These are phyloP conservation scores for Bovichtus diacanthus DNA, from an alignment of 2,797 vertebrate genomes.

Conservation along the genomic window DNA sequence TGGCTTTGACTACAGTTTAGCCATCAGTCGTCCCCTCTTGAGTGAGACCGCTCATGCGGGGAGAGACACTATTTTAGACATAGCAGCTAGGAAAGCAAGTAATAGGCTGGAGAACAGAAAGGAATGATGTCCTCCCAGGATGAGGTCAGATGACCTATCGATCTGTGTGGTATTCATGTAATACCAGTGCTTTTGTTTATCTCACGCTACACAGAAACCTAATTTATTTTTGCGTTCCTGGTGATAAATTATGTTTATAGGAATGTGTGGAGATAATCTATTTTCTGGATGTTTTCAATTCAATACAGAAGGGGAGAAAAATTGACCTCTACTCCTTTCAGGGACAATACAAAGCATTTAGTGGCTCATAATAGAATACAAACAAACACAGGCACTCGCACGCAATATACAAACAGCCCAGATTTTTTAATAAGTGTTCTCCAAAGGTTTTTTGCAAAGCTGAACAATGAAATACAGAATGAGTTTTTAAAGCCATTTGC, in stretches of 20 bases:
- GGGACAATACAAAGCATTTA: constrained; percentile 65
- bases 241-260: constrained; percentile 74
- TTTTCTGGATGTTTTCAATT: constrained; percentile 66
- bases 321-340: constrained; percentile 55
- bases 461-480: not conserved
- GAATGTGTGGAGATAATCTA: constrained; percentile 61
- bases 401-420: constrained; percentile 33
- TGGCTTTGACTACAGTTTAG: constrained; percentile 39
- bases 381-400: constrained; percentile 31
- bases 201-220: constrained; percentile 43
- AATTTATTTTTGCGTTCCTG: constrained; percentile 62
- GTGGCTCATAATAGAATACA: constrained; percentile 61
- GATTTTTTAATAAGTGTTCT: constrained; percentile 41
- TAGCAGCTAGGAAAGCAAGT: constrained; percentile 23
- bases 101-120: constrained; percentile 29
- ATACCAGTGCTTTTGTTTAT: constrained; percentile 62
- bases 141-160: constrained; percentile 52
- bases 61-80: constrained; percentile 6
- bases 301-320: constrained; percentile 53
- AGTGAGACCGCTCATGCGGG: constrained; percentile 42
- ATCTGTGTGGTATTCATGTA: constrained; percentile 51
- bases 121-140: constrained; percentile 33
- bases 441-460: not conserved
- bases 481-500: constrained; percentile 27
- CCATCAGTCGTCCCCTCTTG: constrained; percentile 34